These are phyloP conservation scores for Euproctis similis DNA, from an alignment of 2,888 invertebrate species.

Conservation along the genomic window DNA sequence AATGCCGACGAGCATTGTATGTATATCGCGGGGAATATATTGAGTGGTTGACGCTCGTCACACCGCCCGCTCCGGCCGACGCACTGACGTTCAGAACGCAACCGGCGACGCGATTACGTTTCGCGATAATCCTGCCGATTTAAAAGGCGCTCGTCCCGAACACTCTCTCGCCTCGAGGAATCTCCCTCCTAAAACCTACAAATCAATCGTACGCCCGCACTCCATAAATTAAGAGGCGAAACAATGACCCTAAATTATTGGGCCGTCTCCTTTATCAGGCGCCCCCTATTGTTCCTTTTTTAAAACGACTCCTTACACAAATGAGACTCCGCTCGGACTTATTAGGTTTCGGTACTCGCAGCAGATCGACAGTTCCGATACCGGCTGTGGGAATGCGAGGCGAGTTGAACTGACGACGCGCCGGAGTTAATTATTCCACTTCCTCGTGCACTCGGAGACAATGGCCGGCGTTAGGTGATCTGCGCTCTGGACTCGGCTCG, in stretches of 20 bases:
- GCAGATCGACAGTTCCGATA: conserved; percentile 64
- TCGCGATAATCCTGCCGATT: conserved; percentile 30
- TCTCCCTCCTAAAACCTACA: conserved; percentile 60
- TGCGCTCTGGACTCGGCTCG: conserved; percentile 28
- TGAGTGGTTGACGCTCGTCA: conserved; percentile 52
- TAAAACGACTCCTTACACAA: conserved; percentile 63
- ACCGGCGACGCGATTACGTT: conserved; percentile 18
- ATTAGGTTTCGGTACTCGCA: conserved; percentile 66
- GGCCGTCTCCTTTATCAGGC: conserved; percentile 65
- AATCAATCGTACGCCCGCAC: conserved; percentile 70
- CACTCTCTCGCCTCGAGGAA: conserved; percentile 41
- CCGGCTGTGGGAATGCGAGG: conserved; percentile 34
- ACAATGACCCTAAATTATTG: conserved; percentile 75
- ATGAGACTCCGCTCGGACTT: conserved; percentile 68
- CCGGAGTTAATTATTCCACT: conserved; percentile 57
- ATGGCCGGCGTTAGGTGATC: conserved; percentile 47
- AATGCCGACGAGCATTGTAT: conserved; percentile 67
- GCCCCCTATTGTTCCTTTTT: conserved; percentile 58
- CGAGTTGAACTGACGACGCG: conserved; percentile 28
- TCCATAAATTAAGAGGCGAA: conserved; percentile 71
- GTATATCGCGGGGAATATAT: conserved; percentile 70
- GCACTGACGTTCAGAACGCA: conserved; percentile 17
- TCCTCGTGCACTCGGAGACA: conserved; percentile 45
- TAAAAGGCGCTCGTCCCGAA: conserved; percentile 48
- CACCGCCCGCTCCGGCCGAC: conserved; percentile 9